Base-by-base conservation (phyloP, 2,797 vertebrate genomes). In the Lutra lutra region DNA sequence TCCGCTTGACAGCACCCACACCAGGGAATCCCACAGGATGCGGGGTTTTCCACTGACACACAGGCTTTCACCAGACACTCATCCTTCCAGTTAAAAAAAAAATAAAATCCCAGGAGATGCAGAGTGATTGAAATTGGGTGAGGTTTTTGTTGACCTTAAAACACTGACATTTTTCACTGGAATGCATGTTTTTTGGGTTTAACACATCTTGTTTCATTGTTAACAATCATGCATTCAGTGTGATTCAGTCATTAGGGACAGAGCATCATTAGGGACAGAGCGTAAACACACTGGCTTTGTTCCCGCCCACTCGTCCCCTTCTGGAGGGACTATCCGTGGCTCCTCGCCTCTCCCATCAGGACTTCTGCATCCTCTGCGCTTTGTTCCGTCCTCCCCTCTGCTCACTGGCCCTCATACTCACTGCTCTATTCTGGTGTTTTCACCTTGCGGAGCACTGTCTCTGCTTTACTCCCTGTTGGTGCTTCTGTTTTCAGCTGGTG, bases 11-110 rank as follows among this genome's bases (percentile, higher is more conserved):
- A 58, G 72, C 2, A 79, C 14, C 8, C 1, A 35, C 60, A 29
- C 27, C 5, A 0, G 0, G 8, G 3, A 62, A 32, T 35, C 40
- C 82, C 27, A 73, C 3, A n/a, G 13, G 1, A 58, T 2, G 0
- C 1, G 7, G 14, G 58, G 2, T 23, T 35, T 77, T 62, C 23
- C 51, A 21, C 9, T 68, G 29, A 72, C 88, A 66, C 48, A n/a
- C 0, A 48, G 15, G 40, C 14, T 75, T 73, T 54, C 14, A 12
- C 1, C 4, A 64, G 88, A 72, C 3, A 5, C 10, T 78, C 56
- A 17, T 58, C 51, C 85, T 85, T 90, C 43, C 79, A 58, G 14
- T 48, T 80, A 90, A 58, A 51, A 23, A 23, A 48, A 83, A 86
- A 46, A n/a, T 35, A 54, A 68, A 72, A 78, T 58, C 17, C 56